Evolutionary conservation across 1,140 invertebrate species (phyloP), one percentile per base, ranked within the genome.

Genomic region (Teleogryllus occipitalis): DNA sequence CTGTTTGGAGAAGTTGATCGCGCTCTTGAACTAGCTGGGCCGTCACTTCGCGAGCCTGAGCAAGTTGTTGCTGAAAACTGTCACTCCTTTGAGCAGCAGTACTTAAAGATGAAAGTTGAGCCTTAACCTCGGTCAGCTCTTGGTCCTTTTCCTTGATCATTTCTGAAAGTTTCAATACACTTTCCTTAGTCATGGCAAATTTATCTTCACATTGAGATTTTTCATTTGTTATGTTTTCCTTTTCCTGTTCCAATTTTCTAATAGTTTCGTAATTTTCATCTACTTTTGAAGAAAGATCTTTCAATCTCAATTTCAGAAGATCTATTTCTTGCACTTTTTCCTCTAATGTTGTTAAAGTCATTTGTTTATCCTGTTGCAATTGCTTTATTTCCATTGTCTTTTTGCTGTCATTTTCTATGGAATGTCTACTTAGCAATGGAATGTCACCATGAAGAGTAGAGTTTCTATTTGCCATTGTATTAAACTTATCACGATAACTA

Each of bases 1-100:
- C 86, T 8, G 92, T 87, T 78, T 89, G 89, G 47, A 95, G 91
- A n/a, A 96, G 86, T 85, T 95, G 91, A 74, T 91, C 83, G 96
- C 94, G 85, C 82, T 87, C 84, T 77, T 84, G 80, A 82, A 86
- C 83, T 74, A 87, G 81, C 73, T 82, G 78, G 12, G 82, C 74
- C 75, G 10, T 73, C 18, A 18, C 2, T 3, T 14, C 81, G 80
- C 10, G 47, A 54, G 47, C 47, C 18, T 54, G 47, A 7, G 10
- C 21, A n/a, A 48, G 18, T 48, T 10, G 12, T 2, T 10, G 21
- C 2, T 10, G 10, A 2, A 5, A 21, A 5, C 27, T 7, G 12
- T 75, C 74, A 15, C 2, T 18, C 47, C 81, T 47, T 72, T 87
- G 86, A 21, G 87, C 81, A n/a, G 87, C 83, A 22, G 83, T 81